Percentiles rank a stretch among this genome's conserved stretches.
These are phyloP conservation scores for Drosophila orosa DNA, from an alignment of 1,140 invertebrate genomes.

Conservation along the genomic window DNA sequence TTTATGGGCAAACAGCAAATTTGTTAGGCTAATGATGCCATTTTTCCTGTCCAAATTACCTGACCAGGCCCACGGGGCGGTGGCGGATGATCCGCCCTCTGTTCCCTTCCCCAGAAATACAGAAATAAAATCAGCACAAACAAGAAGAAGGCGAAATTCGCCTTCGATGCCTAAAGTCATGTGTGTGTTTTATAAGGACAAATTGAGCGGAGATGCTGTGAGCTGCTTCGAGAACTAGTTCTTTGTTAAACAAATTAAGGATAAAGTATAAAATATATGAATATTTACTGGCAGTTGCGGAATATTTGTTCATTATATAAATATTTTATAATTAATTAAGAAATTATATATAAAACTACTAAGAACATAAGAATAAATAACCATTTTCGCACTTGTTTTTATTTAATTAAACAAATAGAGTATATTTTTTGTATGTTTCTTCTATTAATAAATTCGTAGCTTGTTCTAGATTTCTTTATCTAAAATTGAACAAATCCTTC, in stretches of 20 bases:
- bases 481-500: background rate
- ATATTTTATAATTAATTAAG: no score
- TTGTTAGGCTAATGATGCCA: slow-evolving; percentile 78
- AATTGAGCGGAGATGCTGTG: slow-evolving; percentile 19
- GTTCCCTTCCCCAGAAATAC: slow-evolving; percentile 11
- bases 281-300: no score
- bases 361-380: background rate
- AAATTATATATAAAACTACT: background rate
- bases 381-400: no score
- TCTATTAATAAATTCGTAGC: no score
- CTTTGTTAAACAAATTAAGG: background rate
- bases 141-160: background rate
- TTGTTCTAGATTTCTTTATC: background rate
- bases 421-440: no score
- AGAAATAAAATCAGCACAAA: slow-evolving; percentile 39
- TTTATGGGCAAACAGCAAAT: slow-evolving; percentile 71
- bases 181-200: slow-evolving; percentile 21
- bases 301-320: no score
- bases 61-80: slow-evolving; percentile 46
- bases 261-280: background rate
- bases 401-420: no score
- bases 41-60: slow-evolving; percentile 78
- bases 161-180: slow-evolving; percentile 26
- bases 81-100: slow-evolving; percentile 28
- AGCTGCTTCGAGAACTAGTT: slow-evolving; percentile 19